Conservation (phyloP, 2,113 vertebrate genomes). For the Colossoma macropomum region DNA sequence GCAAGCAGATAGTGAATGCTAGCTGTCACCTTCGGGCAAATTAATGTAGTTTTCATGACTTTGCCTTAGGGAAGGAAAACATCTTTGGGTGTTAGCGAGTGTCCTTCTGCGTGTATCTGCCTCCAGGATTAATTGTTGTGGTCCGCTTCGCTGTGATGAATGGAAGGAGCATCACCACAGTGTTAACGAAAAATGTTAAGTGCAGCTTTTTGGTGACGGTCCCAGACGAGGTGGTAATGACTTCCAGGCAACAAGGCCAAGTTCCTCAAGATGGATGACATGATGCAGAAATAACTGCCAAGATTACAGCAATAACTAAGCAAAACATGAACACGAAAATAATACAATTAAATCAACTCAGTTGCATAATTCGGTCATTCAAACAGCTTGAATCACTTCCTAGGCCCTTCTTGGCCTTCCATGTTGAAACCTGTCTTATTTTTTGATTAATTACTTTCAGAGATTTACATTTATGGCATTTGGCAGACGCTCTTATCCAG, state of each 20-base stretch:
- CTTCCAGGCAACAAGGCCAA: not conserved
- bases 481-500: no score
- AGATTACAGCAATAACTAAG: slow-evolving; percentile 4
- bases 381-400: not conserved
- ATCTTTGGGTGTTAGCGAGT: not conserved
- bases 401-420: no score
- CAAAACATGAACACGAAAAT: not conserved
- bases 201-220: slow-evolving; percentile 23
- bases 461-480: no score
- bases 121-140: slow-evolving; percentile 3
- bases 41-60: not conserved
- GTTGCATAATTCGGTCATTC: slow-evolving; percentile 18
- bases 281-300: slow-evolving; percentile 32
- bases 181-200: slow-evolving; percentile 33
- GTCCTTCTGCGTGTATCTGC: not conserved
- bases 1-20: not conserved
- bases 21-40: not conserved
- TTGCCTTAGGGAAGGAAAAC: not conserved
- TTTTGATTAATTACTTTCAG: no score
- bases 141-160: slow-evolving; percentile 25
- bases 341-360: slow-evolving; percentile 3
- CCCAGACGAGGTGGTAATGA: slow-evolving; percentile 35
- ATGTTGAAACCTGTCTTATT: not conserved
- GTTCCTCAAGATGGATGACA: slow-evolving; percentile 13
- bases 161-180: slow-evolving; percentile 20